A percentile compares a stretch with the other conserved stretches of the same genome.
Evolutionary conservation across 2,113 vertebrate genomes (phyloP).

Genomic region (Cynopterus brachyotis): DNA sequence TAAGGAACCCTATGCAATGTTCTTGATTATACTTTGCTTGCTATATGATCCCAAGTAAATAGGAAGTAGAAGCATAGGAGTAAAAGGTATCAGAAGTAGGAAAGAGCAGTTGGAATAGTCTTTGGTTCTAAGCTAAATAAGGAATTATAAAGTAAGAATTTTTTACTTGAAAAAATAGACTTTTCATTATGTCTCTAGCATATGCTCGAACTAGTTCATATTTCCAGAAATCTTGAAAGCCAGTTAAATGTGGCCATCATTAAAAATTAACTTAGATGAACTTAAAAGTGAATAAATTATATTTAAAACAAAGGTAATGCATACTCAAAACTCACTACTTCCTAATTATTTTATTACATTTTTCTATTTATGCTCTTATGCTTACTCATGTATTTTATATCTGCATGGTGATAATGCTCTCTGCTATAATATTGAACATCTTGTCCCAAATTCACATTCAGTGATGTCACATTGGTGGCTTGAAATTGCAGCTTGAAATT

Average conservation of each 20-base stretch:
- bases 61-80: neutral
- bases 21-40: neutral
- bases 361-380: neutral
- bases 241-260: neutral
- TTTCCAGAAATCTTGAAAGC: conserved; percentile 39
- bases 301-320: neutral
- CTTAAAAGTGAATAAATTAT: neutral
- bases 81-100: neutral
- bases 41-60: neutral
- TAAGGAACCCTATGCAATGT: neutral
- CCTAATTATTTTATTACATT: neutral
- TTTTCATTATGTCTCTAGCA: neutral
- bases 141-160: neutral
- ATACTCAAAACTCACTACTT: neutral
- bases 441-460: neutral
- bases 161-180: neutral
- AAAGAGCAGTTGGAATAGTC: neutral
- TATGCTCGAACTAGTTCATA: neutral
- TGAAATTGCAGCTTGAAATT: neutral
- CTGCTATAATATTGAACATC: neutral
- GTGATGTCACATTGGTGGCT: neutral
- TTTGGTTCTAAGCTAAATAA: neutral
- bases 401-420: neutral
- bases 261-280: conserved; percentile 39
- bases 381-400: neutral